Percentiles rank a stretch among this genome's conserved stretches.
These are phyloP conservation scores for Augochlorella aurata DNA, from an alignment of 2,888 invertebrate genomes.

Conservation along the genomic window DNA sequence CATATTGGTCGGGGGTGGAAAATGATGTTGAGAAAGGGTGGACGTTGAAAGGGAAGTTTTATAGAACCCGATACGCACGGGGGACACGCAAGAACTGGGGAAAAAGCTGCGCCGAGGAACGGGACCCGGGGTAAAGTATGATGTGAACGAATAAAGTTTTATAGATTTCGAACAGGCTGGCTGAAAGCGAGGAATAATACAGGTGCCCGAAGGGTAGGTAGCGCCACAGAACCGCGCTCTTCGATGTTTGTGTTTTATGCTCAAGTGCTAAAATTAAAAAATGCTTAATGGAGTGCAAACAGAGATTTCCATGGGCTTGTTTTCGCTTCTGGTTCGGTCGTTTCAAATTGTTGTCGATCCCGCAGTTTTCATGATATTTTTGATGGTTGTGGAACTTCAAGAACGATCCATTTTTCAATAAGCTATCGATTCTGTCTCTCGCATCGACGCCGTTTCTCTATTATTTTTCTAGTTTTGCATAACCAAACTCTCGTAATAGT, in stretches of 20 bases:
- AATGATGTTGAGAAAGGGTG: slow-evolving; percentile 13
- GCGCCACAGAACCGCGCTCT: background rate
- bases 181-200: background rate
- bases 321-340: background rate
- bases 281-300: background rate
- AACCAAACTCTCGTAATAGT: too few relatives aligned
- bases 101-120: slow-evolving; percentile 26
- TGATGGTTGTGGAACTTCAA: background rate
- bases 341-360: background rate
- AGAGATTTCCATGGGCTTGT: background rate
- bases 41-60: slow-evolving; percentile 49
- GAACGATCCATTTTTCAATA: too few relatives aligned
- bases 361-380: background rate
- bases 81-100: slow-evolving; percentile 39
- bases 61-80: slow-evolving; percentile 36
- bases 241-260: slow-evolving; percentile 1
- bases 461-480: too few relatives aligned
- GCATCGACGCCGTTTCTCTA: too few relatives aligned
- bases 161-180: slow-evolving; percentile 50
- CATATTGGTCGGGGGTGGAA: slow-evolving; percentile 23
- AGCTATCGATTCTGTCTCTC: too few relatives aligned
- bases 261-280: slow-evolving; percentile 3
- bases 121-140: slow-evolving; percentile 15
- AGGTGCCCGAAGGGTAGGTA: background rate
- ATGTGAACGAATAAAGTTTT: slow-evolving; percentile 55